A percentile compares a stretch with the other conserved stretches of the same genome.
phyloP scores from a whole-genome alignment of 2,797 vertebrate species.

The Squalus acanthias region DNA sequence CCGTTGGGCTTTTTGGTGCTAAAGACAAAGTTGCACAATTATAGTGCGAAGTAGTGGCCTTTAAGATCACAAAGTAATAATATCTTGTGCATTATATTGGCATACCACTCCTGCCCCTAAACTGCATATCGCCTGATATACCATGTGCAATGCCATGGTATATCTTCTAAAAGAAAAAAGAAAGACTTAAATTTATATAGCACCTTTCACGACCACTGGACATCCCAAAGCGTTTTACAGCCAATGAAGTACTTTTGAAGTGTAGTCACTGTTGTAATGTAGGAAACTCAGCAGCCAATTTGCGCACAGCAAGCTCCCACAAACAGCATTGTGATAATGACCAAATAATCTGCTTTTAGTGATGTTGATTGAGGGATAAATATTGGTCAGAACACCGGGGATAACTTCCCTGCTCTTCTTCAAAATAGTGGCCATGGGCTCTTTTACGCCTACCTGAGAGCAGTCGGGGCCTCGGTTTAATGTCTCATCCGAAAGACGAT shows the following conservation, averaged over 20 bases:
- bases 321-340: not conserved
- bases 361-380: too few relatives aligned
- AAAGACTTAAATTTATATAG: not conserved
- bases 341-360: too few relatives aligned
- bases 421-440: too few relatives aligned
- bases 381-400: too few relatives aligned
- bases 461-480: too few relatives aligned
- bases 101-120: not conserved
- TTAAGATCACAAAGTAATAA: not conserved
- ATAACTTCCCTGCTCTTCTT: too few relatives aligned
- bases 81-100: not conserved
- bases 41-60: not conserved
- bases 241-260: too few relatives aligned
- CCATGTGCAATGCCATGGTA: not conserved
- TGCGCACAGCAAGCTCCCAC: not conserved
- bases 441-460: too few relatives aligned
- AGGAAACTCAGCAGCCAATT: too few relatives aligned
- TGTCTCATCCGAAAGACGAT: too few relatives aligned
- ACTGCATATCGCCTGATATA: not conserved
- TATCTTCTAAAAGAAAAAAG: not conserved
- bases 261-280: too few relatives aligned
- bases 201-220: not conserved
- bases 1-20: not conserved
- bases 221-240: not conserved
- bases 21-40: not conserved